Conservation (phyloP, 2,888 invertebrate species). For the Stenolophus ochropezus region DNA sequence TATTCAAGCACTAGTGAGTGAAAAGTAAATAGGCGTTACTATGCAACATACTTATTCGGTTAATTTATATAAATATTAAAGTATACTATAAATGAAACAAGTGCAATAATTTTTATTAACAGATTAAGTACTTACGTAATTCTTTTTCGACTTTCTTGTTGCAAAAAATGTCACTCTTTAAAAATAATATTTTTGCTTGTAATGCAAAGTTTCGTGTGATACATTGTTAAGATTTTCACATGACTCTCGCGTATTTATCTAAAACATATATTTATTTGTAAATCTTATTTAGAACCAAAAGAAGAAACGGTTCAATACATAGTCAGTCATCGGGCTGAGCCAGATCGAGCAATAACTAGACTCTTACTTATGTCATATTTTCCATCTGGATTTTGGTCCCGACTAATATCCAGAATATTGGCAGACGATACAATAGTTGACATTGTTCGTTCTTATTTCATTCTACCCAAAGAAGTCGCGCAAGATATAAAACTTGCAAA, state of each 20-base stretch:
- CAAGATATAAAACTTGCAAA: slow-evolving; percentile 78
- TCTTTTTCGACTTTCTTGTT: no score
- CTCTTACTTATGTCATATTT: slow-evolving; percentile 96
- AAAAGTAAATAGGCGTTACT: no score
- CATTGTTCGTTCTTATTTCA: slow-evolving; percentile 84
- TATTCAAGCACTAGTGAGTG: no score
- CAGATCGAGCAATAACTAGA: slow-evolving; percentile 80
- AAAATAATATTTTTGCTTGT: no score
- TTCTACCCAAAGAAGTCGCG: slow-evolving; percentile 81
- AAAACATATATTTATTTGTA: not conserved
- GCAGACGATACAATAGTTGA: slow-evolving; percentile 91
- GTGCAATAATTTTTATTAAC: no score
- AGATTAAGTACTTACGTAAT: no score
- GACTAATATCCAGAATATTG: slow-evolving; percentile 92
- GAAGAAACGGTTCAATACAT: slow-evolving; percentile 67
- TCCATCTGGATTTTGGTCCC: slow-evolving; percentile 98
- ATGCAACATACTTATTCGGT: no score
- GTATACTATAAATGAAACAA: no score
- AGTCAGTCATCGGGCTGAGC: slow-evolving; percentile 73
- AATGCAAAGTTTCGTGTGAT: no score
- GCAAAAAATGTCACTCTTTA: no score
- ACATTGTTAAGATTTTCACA: no score
- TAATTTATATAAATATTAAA: no score
- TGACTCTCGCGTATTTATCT: slow-evolving; percentile 33
- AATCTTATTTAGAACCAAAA: slow-evolving; percentile 55